Conservation (phyloP, 1,140 invertebrate species). For the Drosophila lini region DNA sequence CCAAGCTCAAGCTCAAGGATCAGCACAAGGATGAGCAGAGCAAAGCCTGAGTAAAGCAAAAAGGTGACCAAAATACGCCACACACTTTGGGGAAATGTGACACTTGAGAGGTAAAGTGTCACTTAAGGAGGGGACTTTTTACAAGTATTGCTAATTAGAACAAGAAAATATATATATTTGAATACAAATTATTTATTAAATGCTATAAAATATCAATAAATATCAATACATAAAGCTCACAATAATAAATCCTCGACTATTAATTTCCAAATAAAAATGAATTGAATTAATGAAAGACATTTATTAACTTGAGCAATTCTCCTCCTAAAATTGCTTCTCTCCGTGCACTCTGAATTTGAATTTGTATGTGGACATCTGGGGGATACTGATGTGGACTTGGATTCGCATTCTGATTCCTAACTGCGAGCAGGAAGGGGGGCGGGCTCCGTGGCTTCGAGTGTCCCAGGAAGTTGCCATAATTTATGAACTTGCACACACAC, state of each 20-base stretch:
- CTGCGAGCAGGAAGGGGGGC: neutral
- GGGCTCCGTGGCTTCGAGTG: conserved; percentile 36
- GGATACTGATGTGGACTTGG: conserved; percentile 13
- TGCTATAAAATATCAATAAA: no score
- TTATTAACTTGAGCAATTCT: neutral
- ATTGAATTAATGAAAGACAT: neutral
- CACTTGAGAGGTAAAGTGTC: neutral
- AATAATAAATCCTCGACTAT: no score
- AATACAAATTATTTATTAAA: no score
- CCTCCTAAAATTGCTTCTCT: conserved; percentile 2
- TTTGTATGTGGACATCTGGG: conserved; percentile 32
- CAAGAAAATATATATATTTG: no score
- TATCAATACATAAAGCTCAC: no score
- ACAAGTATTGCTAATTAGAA: neutral
- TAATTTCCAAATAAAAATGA: no score
- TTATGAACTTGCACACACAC: conserved; percentile 53
- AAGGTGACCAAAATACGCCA: conserved; percentile 27
- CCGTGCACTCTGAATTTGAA: neutral
- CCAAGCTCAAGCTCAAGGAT: neutral
- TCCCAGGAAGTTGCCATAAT: conserved; percentile 61
- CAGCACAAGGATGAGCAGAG: conserved; percentile 6
- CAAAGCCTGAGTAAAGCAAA: conserved; percentile 12
- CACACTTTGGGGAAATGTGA: conserved; percentile 10
- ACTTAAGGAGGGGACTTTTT: neutral
- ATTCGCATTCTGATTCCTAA: conserved; percentile 8